Base-by-base conservation (phyloP, 2,888 invertebrate species). In the Phaedon cochleariae region DNA sequence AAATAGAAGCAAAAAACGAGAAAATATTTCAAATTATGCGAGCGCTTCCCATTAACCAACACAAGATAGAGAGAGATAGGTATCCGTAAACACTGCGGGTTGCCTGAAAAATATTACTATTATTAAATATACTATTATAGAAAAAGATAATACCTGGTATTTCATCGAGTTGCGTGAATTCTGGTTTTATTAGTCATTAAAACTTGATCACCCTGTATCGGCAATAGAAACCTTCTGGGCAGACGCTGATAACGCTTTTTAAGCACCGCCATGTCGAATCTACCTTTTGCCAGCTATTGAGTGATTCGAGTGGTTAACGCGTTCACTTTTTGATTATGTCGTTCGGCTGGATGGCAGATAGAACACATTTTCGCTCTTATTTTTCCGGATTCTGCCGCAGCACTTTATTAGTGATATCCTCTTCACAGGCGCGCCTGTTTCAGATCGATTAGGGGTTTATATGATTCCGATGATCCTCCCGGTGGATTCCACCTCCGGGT, bases 351-450 rank as follows among this genome's bases (percentile, higher is more conserved):
- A 80, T 80, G 75, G 75, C 75, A 78, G 79, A 80, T 80, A 80
- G 79, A 79, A 78, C 79, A 80, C 79, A 80, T 77, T 78, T 78
- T 79, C 78, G 76, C 78, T 78, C 75, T 77, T 76, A 77, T 75
- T 77, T 74, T 72, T 69, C 73, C 70, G 73, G 68, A 73, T 71
- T 69, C 68, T 65, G 71, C 68, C 63, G 66, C 70, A 71, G 72
- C 73, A 73, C 73, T 77, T 77, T 76, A 77, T 77, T 77, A 76
- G 74, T 70, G 77, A 77, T 77, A 65, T 65, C 65, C 63, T 63
- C 65, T 62, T 57, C 62, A 59, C 62, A 55, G 57, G 45, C 54
- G 57, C 57, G 76, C 72, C 76, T 77, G 76, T 73, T 75, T 74
- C 73, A 72, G 72, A 77, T 77, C 76, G 76, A 76, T 77, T 75